phyloP scores from a whole-genome alignment of 2,888 invertebrate species.

The Agelastica alni region DNA sequence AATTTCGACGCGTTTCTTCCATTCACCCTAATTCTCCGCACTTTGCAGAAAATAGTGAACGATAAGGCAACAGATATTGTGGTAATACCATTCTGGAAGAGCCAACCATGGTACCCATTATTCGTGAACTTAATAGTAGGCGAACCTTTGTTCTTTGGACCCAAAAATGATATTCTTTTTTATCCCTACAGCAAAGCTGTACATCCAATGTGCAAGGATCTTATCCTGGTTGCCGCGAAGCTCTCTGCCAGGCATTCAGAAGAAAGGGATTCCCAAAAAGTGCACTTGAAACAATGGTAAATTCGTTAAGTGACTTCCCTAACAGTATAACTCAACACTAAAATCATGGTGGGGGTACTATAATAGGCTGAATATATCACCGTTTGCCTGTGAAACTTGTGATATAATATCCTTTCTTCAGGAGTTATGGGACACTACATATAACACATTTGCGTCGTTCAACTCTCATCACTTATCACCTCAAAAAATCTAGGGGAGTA shows the following conservation, averaged over 20 bases:
- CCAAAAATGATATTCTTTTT: slow-evolving; percentile 5
- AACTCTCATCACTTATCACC: no score
- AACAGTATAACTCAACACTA: neutral
- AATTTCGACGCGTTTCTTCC: no score
- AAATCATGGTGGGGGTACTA: slow-evolving; percentile 16
- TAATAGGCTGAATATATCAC: no score
- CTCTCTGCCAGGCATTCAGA: slow-evolving; percentile 15
- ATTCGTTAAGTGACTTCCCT: slow-evolving; percentile 2
- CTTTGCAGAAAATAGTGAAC: slow-evolving; percentile 40
- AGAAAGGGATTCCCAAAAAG: slow-evolving; percentile 9
- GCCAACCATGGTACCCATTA: slow-evolving; percentile 42
- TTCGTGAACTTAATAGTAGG: slow-evolving; percentile 2
- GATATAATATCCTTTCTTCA: no score
- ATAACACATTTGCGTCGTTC: no score
- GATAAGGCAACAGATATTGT: slow-evolving; percentile 41
- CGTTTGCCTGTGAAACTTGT: no score
- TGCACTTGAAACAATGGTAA: slow-evolving; percentile 2
- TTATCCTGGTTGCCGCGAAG: slow-evolving; percentile 15
- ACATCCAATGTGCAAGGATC: slow-evolving; percentile 11
- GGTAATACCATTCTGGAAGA: slow-evolving; percentile 40
- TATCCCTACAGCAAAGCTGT: slow-evolving; percentile 14
- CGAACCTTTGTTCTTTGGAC: slow-evolving; percentile 7
- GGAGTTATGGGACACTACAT: no score
- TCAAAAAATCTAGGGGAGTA: no score
- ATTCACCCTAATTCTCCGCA: no score